phyloP scores from a whole-genome alignment of 2,113 vertebrate genomes.

The Pterocles gutturalis region DNA sequence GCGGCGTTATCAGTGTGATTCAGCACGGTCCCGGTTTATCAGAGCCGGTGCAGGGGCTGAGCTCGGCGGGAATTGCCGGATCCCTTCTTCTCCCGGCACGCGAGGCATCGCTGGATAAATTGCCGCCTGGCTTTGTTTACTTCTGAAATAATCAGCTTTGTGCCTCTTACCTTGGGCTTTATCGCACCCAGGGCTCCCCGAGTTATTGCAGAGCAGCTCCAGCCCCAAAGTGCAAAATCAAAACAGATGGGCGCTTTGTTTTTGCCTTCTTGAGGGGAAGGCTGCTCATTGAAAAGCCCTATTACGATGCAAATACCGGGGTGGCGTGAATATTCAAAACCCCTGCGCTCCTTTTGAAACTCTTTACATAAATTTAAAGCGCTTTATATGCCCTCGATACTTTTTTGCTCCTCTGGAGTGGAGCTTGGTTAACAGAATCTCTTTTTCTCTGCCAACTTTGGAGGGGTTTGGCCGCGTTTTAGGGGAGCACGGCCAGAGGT shows the following conservation, averaged over 20 bases:
- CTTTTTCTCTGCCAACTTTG: not conserved
- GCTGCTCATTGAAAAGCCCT: constrained; percentile 26
- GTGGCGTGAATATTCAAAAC: constrained; percentile 58
- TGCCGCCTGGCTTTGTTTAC: constrained; percentile 34
- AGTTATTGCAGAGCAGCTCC: not conserved
- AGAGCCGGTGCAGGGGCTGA: not conserved
- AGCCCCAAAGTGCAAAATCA: not conserved
- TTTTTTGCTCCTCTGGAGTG: not conserved
- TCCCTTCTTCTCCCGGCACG: not conserved
- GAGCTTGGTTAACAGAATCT: not conserved
- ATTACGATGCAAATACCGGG: constrained; percentile 62
- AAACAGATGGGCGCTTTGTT: constrained; percentile 55
- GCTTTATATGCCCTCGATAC: not conserved
- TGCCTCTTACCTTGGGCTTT: not conserved
- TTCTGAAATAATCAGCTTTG: not conserved
- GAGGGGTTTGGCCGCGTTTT: not conserved
- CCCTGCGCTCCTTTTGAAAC: not conserved
- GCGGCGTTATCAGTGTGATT: not conserved
- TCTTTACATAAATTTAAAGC: constrained; percentile 5
- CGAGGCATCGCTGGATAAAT: not conserved
- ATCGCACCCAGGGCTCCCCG: not conserved
- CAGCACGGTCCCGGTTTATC: not conserved
- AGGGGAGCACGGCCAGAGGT: not conserved
- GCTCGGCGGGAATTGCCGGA: not conserved
- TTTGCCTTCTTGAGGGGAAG: not conserved